Percentiles rank a stretch among this genome's conserved stretches.
Evolutionary conservation across 37 sponge, comb jelly and placozoan genomes (phyloP).

Genomic region (Ianthella basta): DNA sequence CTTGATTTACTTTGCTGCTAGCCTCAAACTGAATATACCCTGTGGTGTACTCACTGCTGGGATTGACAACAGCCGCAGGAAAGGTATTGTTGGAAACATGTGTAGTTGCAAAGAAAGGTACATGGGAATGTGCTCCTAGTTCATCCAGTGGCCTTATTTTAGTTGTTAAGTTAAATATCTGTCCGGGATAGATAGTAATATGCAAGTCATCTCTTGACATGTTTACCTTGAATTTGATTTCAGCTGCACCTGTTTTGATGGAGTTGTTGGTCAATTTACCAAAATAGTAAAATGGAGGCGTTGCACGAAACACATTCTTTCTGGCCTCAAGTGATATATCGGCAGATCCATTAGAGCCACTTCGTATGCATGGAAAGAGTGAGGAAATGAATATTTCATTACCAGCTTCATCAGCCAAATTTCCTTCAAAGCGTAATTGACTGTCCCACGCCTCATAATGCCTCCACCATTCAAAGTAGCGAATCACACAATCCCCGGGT

Average conservation of each 20-base stretch:
- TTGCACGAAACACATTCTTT: no score
- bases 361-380: not conserved
- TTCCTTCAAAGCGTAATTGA: not conserved
- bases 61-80: not conserved
- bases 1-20: no score
- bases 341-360: not conserved
- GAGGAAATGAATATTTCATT: not conserved
- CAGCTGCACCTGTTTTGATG: no score
- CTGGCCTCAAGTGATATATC: no score
- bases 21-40: not conserved
- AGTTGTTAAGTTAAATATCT: not conserved
- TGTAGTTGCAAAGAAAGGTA: not conserved
- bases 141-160: not conserved
- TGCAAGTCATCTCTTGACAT: no score
- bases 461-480: slow-evolving; percentile 14
- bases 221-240: no score
- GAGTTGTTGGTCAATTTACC: no score
- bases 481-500: not conserved
- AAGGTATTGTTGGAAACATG: not conserved
- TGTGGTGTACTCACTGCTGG: not conserved
- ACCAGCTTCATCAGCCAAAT: not conserved
- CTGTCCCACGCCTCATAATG: not conserved
- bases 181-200: not conserved
- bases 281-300: no score
- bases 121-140: not conserved